Evolutionary conservation across 92 coral and sea anemone genomes (phyloP).

Genomic region (Umimayanthus kanabou): DNA sequence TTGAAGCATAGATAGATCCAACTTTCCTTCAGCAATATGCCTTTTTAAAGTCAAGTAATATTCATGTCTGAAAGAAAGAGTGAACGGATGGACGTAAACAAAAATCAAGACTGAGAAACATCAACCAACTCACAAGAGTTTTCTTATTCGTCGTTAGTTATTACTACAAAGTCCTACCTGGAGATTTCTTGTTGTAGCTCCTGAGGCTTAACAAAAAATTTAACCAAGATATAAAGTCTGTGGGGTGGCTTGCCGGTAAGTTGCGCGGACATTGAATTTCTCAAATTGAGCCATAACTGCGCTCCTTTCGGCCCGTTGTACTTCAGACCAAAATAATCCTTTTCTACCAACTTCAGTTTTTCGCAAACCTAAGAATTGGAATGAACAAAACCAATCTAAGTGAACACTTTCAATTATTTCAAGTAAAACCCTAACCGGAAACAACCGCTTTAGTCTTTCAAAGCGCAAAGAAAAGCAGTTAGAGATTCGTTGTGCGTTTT

Average conservation of each 20-base stretch:
- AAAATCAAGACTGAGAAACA: neutral
- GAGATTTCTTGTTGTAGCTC: constrained; percentile 98
- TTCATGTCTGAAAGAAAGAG: constrained; percentile 75
- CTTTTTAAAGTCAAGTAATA: constrained; percentile 88
- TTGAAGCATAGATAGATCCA: constrained; percentile 86
- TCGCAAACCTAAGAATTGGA: constrained; percentile 84
- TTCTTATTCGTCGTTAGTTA: neutral
- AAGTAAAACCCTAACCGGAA: constrained; percentile 32
- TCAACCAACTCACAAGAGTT: neutral
- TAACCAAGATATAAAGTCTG: constrained; percentile 90
- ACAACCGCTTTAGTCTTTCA: constrained; percentile 34
- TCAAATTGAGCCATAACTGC: constrained; percentile 89
- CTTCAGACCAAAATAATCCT: constrained; percentile 94
- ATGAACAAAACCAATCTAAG: constrained; percentile 5
- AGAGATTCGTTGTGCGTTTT: constrained; percentile 8
- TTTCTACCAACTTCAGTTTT: constrained; percentile 84
- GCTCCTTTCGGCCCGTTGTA: constrained; percentile 90
- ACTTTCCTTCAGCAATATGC: constrained; percentile 76
- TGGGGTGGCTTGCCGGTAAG: constrained; percentile 93
- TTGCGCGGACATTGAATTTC: constrained; percentile 91
- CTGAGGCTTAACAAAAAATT: constrained; percentile 97
- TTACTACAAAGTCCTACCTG: constrained; percentile 66
- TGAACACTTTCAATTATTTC: constrained; percentile 15
- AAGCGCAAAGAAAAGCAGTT: constrained; percentile 18
- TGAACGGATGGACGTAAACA: neutral